Conservation (phyloP, 2,113 vertebrate genomes). For the Centropristis striata region DNA sequence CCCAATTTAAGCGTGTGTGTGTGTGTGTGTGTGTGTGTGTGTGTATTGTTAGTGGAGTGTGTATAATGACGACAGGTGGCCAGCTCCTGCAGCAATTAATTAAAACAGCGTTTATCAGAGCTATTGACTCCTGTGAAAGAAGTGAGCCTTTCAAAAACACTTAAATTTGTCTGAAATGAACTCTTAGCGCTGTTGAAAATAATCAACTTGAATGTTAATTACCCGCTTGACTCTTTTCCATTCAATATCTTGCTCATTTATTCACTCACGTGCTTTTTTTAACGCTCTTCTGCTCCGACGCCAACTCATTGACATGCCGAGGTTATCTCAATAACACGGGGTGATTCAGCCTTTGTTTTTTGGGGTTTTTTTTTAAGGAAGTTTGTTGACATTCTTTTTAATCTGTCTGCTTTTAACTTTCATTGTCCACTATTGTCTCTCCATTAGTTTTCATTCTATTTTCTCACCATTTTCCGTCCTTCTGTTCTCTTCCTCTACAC, state of each 20-base stretch:
- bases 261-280: neutral
- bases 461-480: conserved; percentile 54
- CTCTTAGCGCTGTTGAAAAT: conserved; percentile 24
- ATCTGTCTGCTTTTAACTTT: conserved; percentile 30
- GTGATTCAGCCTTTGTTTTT: conserved; percentile 31
- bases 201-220: conserved; percentile 51
- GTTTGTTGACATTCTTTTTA: conserved; percentile 14
- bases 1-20: conserved; percentile 31
- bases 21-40: conserved; percentile 35
- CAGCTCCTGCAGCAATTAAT: conserved; percentile 69
- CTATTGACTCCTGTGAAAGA: conserved; percentile 51
- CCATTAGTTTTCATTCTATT: conserved; percentile 27
- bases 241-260: conserved; percentile 32
- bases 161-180: conserved; percentile 30
- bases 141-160: conserved; percentile 33
- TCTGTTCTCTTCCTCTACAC: conserved; percentile 59
- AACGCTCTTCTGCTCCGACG: neutral
- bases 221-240: conserved; percentile 31
- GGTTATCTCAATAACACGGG: conserved; percentile 40
- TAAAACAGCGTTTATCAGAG: conserved; percentile 51
- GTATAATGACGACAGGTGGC: conserved; percentile 70
- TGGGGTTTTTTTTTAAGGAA: conserved; percentile 35
- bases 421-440: conserved; percentile 8
- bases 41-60: conserved; percentile 55
- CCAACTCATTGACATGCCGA: conserved; percentile 31